phyloP scores from a whole-genome alignment of 2,113 vertebrate species.

The Coreoperca whiteheadi region DNA sequence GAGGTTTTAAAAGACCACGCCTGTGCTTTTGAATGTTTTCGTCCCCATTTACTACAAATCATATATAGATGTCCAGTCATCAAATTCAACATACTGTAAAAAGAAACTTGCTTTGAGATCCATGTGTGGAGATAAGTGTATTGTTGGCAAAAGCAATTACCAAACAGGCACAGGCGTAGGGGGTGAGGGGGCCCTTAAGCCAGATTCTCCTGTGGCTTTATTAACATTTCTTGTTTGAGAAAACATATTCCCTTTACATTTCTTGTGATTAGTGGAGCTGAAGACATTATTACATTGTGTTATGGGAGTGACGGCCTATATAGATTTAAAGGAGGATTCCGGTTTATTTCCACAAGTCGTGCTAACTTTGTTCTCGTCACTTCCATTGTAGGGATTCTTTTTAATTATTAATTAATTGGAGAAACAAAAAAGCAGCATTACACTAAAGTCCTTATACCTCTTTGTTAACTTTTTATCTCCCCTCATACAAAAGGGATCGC shows the following conservation, averaged over 20 bases:
- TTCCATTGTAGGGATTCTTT: no score
- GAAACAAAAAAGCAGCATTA: background rate
- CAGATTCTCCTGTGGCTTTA: background rate
- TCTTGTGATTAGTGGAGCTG: constrained; percentile 19
- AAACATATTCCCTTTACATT: no score
- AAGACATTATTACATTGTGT: constrained; percentile 10
- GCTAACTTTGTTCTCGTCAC: background rate
- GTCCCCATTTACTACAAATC: background rate
- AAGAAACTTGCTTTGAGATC: background rate
- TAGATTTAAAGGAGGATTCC: background rate
- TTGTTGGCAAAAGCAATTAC: background rate
- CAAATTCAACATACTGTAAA: background rate
- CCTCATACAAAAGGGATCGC: constrained; percentile 6
- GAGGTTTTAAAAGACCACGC: background rate
- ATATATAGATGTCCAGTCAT: background rate
- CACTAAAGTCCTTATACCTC: background rate
- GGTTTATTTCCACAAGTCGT: background rate
- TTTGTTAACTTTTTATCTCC: constrained; percentile 16
- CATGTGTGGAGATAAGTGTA: background rate
- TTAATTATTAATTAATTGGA: no score
- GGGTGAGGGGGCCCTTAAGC: background rate
- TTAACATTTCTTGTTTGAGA: background rate
- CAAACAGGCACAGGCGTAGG: background rate
- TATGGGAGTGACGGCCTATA: background rate
- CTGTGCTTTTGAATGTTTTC: background rate